Evolutionary conservation across 2,888 invertebrate species (phyloP), one percentile per base, ranked within the genome.

Genomic region (Folsomia candida): DNA sequence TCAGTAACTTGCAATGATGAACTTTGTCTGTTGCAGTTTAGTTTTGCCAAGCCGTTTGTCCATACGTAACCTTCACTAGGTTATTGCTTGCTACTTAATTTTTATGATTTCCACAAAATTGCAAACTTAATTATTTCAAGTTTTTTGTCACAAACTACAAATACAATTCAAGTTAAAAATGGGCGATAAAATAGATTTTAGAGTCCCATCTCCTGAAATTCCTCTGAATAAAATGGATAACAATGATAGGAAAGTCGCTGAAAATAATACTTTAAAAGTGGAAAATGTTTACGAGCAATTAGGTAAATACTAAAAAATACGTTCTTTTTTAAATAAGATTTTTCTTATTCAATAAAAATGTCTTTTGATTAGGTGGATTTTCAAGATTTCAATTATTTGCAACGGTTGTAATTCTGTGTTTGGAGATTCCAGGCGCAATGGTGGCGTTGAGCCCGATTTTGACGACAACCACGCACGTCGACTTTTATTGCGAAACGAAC

Each of bases 221-320:
- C 37, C 37, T 37, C 37, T 37, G 37, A 37, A 37, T 4, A 14
- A 37, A 37, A 37, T 37, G 6, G 37, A 37, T 14, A 37, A 4
- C 37, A 37, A 14, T 14, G 6, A 4, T 9, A 37, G 6, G 14
- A 37, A 37, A n/a, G 59, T 63, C 2, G 14, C 18, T 20, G 11
- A n/a, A 51, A 24, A 24, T 22, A 26, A 60, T 2, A 4, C 2
- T 29, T 22, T 72, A 18, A 76, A 70, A 51, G 72, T 76, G 11
- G 76, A 76, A 65, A 74, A 76, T 69, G 69, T 76, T 2, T 69
- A 74, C 37, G 69, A 76, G 66, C 61, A 51, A 47, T 69, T 71
- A 28, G 76, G 76, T 76, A 69, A 59, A 51, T n/a, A n/a, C n/a
- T 26, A 37, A 18, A 28, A 65, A n/a, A 20, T 26, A 63, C 59